phyloP scores from a whole-genome alignment of 2,113 vertebrate species.

The Formicarius rufipectus region DNA sequence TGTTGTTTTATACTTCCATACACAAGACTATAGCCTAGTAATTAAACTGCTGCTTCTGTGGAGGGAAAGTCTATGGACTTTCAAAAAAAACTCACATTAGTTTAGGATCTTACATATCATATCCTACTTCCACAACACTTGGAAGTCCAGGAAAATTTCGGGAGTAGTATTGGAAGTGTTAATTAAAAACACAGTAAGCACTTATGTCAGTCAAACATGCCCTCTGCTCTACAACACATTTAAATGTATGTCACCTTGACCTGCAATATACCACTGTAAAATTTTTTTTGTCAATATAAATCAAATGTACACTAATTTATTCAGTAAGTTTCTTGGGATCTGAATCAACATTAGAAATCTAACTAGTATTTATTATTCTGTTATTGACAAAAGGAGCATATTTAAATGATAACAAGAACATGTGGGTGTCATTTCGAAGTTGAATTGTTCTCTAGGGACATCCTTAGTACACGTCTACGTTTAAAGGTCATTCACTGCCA shows the following conservation, averaged over 20 bases:
- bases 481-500: slow-evolving; percentile 81
- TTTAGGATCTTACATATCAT: background rate
- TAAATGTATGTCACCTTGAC: slow-evolving; percentile 80
- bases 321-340: slow-evolving; percentile 70
- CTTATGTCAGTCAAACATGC: slow-evolving; percentile 70
- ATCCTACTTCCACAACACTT: slow-evolving; percentile 13
- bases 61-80: background rate
- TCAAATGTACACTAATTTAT: slow-evolving; percentile 80
- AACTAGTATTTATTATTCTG: slow-evolving; percentile 81
- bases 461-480: slow-evolving; percentile 67
- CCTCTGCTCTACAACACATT: slow-evolving; percentile 70
- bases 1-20: background rate
- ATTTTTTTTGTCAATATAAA: slow-evolving; percentile 79
- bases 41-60: background rate
- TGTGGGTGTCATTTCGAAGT: slow-evolving; percentile 78
- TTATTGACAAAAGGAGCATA: slow-evolving; percentile 81
- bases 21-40: background rate
- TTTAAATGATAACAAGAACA: slow-evolving; percentile 83
- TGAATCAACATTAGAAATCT: slow-evolving; percentile 85
- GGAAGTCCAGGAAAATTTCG: slow-evolving; percentile 39
- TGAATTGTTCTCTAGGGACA: slow-evolving; percentile 78
- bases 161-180: slow-evolving; percentile 54
- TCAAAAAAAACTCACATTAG: slow-evolving; percentile 12
- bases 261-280: slow-evolving; percentile 73
- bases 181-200: slow-evolving; percentile 76